Base-by-base conservation (phyloP, 2,888 invertebrate species). In the Griposia aprilina region DNA sequence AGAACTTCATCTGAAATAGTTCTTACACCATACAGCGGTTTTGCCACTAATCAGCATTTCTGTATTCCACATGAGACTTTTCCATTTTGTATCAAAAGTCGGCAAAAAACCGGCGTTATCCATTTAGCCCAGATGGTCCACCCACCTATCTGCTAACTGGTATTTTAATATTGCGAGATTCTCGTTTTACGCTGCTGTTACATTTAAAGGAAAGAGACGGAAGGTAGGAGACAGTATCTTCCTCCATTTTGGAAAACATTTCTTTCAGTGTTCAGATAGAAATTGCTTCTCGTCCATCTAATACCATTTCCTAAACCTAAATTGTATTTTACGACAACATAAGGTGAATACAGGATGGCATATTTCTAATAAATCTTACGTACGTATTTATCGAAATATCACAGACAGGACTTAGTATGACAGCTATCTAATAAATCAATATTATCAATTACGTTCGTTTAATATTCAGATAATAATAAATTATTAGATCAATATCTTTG, bases 381-480 rank as follows among this genome's bases (percentile, higher is more conserved):
- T 30, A n/a, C 10, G 15, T 78, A 65, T 65, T 45, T 23, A 23
- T 78, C 10, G 20, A 80, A 67, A 63, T 72, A 62, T 63, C 36
- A 8, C 66, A 20, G 10, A 52, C 45, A 83, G 11, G 48, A 55
- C 20, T 65, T 52, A 65, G 48, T 66, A 69, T 55, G 26, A 13
- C 36, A 69, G 36, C 26, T 26, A 23, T 3, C 41, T 68, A 26
- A 41, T 67, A 59, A 41, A 84, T 71, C 69, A 79, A 78, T 60
- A 79, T 69, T 65, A 59, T 65, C 80, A 84, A 84, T 81, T 62
- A 76, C 36, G 26, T 50, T 30, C 17, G 13, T 57, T 68, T 48
- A 66, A 55, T 55, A 70, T 70, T 59, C 65, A 50, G 13, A 26
- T 41, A 50, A 70, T 68, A 63, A 59, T 83, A 60, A 60, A 36